Base-by-base conservation (phyloP, 2,888 invertebrate species). In the Atethmia centrago region DNA sequence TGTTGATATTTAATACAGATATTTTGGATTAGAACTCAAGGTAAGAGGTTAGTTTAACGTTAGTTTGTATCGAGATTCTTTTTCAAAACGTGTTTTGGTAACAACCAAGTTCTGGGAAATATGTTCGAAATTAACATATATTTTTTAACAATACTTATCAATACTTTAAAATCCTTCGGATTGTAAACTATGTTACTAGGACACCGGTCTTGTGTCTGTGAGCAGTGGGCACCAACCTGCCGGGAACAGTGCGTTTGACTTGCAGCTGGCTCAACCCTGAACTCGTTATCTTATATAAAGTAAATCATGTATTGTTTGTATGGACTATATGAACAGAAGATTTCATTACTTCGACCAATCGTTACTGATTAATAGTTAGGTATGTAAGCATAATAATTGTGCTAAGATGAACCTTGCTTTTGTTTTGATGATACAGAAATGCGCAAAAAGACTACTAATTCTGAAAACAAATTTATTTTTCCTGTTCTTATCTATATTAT, bases 221-320 rank as follows among this genome's bases (percentile, higher is more conserved):
- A 25, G n/a, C 5, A 4, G 36, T 36, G 36, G 36, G 36, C 36
- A 7, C 36, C 4, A 36, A 5, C 49, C 10, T 49, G 10, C n/a
- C n/a, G 9, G 10, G n/a, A 51, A 51, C 51, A 51, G 4, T 51
- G 51, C n/a, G n/a, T 25, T 51, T 58, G n/a, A 49, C 49, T 25
- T 51, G 58, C 25, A 51, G 42, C 47, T 72, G 40, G 31, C 19
- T 58, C 58, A 28, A 58, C 76, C 74, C 25, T 51, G 76, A 74
- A 45, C 58, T 47, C 40, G 1, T 65, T 75, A 75, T 74, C 74
- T 63, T n/a, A 0, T 49, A 31, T 55, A 49, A 56, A 74, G 40
- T 63, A 63, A 63, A 63, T 72, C 16, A 49, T 58, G n/a, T 40
- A 72, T 74, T 56, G 55, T 74, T 56, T 56, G 12, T 25, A n/a